Evolutionary conservation across 2,113 vertebrate genomes (phyloP), one percentile per base, ranked within the genome.

Genomic region (Labrus mixtus): DNA sequence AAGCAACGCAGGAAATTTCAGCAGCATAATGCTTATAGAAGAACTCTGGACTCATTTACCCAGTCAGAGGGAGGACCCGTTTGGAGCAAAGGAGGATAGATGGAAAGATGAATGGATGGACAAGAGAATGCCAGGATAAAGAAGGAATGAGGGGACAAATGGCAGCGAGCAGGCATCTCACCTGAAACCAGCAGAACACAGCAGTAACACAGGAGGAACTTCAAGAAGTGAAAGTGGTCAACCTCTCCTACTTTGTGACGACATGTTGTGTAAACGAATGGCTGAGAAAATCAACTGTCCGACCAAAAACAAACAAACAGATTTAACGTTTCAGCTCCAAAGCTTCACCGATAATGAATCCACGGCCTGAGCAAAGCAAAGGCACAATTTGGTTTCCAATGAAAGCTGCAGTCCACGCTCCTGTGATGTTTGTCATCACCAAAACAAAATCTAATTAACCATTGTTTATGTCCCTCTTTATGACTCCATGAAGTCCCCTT

Each of bases 11-110:
- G 89, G 90, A 89, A 83, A 82, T 81, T 53, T 72, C 79, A 85
- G 79, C 78, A 77, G 76, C 79, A 76, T 45, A 53, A 73, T 23
- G 50, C 83, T 84, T 89, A 70, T 81, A 84, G 91, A 90, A 84
- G 89, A 91, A 91, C 90, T 87, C 91, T 84, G 88, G 85, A 90
- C 82, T 84, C 76, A 60, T 72, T 84, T n/a, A 80, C 76, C 53
- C 87, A 76, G 65, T 87, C 85, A 77, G 90, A 87, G 86, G 90
- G 85, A 88, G 87, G 84, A 90, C 83, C 84, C 64, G 41, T 76
- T 82, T 73, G 50, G 10, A 87, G 78, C 61, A 81, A 73, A 64
- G 89, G 85, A 12, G 71, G 74, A 86, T 55, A 55, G 37, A 76
- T 39, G 80, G 85, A 78, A 85, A 84, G 76, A 86, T 53, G 76